Percentiles rank a stretch among this genome's conserved stretches.
phyloP scores from a whole-genome alignment of 1,140 invertebrate genomes.

The Drosophila novamexicana region DNA sequence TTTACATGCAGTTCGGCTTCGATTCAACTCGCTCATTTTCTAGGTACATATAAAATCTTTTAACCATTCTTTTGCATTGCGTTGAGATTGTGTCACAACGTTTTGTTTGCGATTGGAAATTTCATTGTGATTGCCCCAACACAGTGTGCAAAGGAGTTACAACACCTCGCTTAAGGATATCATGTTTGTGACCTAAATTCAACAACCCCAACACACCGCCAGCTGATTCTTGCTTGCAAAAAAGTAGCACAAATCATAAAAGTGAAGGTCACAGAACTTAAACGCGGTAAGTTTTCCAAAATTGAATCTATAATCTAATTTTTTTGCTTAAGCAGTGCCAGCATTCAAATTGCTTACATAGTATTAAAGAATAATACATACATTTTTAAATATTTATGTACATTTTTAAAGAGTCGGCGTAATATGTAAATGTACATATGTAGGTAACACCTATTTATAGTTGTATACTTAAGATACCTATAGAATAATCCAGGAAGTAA shows the following conservation, averaged over 20 bases:
- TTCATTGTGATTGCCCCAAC: slow-evolving; percentile 2
- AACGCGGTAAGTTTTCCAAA: slow-evolving; percentile 30
- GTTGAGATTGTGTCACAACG: neutral
- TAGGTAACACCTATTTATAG: no score
- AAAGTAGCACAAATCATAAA: slow-evolving; percentile 40
- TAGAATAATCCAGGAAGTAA: no score
- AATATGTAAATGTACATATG: no score
- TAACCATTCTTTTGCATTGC: neutral
- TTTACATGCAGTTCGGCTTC: slow-evolving; percentile 2
- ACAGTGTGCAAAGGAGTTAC: slow-evolving; percentile 6
- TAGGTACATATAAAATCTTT: neutral
- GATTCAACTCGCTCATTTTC: neutral
- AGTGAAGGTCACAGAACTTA: slow-evolving; percentile 39
- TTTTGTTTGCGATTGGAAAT: slow-evolving; percentile 7
- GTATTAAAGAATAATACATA: no score
- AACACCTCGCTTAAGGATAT: slow-evolving; percentile 28
- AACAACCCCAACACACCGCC: slow-evolving; percentile 25
- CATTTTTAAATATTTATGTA: no score
- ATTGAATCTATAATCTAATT: neutral
- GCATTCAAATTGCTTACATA: neutral
- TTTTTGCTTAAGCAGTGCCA: neutral
- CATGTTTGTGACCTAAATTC: slow-evolving; percentile 45
- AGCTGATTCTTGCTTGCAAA: slow-evolving; percentile 34
- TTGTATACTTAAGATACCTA: no score
- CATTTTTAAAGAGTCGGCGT: no score